phyloP scores from a whole-genome alignment of 2,113 vertebrate species.

The Benitochromis conjunctus region DNA sequence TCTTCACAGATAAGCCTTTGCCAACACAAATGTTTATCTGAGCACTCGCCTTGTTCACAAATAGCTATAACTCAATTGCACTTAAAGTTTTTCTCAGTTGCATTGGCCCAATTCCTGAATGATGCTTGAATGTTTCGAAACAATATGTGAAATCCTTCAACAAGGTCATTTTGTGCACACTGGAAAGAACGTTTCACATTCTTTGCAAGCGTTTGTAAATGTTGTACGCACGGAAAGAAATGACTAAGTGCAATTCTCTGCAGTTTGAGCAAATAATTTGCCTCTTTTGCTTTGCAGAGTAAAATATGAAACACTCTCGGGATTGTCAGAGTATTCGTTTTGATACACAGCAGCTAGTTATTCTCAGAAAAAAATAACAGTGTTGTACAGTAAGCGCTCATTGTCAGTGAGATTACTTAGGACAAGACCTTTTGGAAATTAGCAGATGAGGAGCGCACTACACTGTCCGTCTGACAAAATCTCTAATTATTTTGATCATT shows the following conservation, averaged over 20 bases:
- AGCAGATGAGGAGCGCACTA: neutral
- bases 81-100: neutral
- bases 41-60: neutral
- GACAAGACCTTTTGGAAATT: neutral
- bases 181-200: neutral
- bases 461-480: neutral
- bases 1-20: neutral
- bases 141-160: neutral
- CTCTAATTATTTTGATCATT: neutral
- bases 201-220: neutral
- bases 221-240: neutral
- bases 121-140: neutral
- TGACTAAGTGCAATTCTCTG: neutral
- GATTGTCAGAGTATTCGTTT: neutral
- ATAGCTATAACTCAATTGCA: neutral
- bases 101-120: neutral
- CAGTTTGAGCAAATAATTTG: neutral
- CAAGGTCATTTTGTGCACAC: neutral
- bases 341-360: neutral
- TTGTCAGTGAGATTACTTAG: neutral
- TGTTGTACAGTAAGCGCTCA: neutral
- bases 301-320: neutral
- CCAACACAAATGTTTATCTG: neutral
- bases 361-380: neutral
- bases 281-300: neutral